Evolutionary conservation across 2,888 invertebrate species (phyloP).

Genomic region (Zeuzera pyrina): DNA sequence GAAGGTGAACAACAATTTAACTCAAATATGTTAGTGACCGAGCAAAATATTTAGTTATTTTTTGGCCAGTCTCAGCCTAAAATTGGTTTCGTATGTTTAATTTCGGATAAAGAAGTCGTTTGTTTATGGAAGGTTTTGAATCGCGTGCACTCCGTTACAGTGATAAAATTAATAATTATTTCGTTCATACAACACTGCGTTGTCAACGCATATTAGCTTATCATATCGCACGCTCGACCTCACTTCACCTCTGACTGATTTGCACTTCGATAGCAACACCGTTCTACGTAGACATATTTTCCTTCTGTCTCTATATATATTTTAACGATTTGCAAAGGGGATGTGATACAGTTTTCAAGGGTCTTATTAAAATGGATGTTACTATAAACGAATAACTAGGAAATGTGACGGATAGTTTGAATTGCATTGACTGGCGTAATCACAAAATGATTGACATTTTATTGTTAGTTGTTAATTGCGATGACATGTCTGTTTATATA

Average conservation of each 20-base stretch:
- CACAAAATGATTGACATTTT: slow-evolving; percentile 35
- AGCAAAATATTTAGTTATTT: too few relatives aligned
- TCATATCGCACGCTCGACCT: slow-evolving; percentile 40
- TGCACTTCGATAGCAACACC: slow-evolving; percentile 39
- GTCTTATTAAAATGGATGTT: background rate
- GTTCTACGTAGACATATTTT: slow-evolving; percentile 25
- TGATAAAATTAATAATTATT: slow-evolving; percentile 23
- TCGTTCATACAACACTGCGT: slow-evolving; percentile 33
- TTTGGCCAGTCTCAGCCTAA: too few relatives aligned
- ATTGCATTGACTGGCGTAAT: slow-evolving; percentile 29
- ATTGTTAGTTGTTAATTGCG: slow-evolving; percentile 41
- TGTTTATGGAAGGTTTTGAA: slow-evolving; percentile 3
- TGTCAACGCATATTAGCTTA: slow-evolving; percentile 42
- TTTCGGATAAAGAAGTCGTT: too few relatives aligned
- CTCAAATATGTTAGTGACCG: too few relatives aligned
- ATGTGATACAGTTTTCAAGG: background rate
- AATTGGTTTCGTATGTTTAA: too few relatives aligned
- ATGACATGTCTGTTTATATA: slow-evolving; percentile 25
- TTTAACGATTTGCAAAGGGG: too few relatives aligned
- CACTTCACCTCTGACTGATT: slow-evolving; percentile 52
- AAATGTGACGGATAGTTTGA: slow-evolving; percentile 40
- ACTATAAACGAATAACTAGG: slow-evolving; percentile 18
- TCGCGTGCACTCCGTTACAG: slow-evolving; percentile 31
- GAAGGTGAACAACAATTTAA: too few relatives aligned
- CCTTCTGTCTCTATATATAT: too few relatives aligned